Evolutionary conservation across 1,140 invertebrate species (phyloP).

Genomic region (Drosophila oshimai): DNA sequence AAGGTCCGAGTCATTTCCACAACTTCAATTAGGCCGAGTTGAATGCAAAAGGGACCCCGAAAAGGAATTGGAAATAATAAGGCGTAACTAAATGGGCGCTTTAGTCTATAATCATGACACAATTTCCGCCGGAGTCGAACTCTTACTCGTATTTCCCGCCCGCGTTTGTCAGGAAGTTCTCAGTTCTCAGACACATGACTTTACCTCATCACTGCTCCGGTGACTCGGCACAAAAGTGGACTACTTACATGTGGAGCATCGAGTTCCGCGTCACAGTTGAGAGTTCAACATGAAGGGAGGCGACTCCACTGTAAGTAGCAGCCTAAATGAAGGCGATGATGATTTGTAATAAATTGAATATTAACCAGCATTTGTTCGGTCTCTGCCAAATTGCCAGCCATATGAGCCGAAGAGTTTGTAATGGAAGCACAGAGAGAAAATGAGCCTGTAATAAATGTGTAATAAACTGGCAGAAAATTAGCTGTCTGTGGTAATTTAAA

Average conservation of each 20-base stretch:
- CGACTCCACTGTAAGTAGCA: conserved; percentile 45
- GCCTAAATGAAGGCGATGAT: conserved; percentile 56
- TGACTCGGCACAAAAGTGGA: conserved; percentile 56
- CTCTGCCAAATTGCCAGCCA: conserved; percentile 60
- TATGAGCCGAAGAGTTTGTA: background rate
- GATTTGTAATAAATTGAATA: conserved; percentile 78
- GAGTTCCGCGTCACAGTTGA: conserved; percentile 69
- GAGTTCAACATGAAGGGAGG: conserved; percentile 62
- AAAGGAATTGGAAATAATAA: conserved; percentile 73
- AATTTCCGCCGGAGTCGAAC: conserved; percentile 60
- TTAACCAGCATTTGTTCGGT: conserved; percentile 65
- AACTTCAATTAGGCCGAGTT: conserved; percentile 69
- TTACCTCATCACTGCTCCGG: conserved; percentile 49
- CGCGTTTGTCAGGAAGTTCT: conserved; percentile 65
- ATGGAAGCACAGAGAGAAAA: conserved; percentile 2
- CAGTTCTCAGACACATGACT: conserved; percentile 9
- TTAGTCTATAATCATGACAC: conserved; percentile 81
- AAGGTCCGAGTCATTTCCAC: conserved; percentile 71
- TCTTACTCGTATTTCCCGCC: conserved; percentile 14
- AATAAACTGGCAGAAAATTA: too few species aligned
- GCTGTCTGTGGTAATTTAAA: background rate
- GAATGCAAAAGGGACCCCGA: conserved; percentile 27
- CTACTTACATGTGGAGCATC: conserved; percentile 47
- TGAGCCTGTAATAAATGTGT: too few species aligned
- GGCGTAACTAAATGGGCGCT: conserved; percentile 80